Base-by-base conservation (phyloP, 2,888 invertebrate genomes). In the Xestia rhomboidea region DNA sequence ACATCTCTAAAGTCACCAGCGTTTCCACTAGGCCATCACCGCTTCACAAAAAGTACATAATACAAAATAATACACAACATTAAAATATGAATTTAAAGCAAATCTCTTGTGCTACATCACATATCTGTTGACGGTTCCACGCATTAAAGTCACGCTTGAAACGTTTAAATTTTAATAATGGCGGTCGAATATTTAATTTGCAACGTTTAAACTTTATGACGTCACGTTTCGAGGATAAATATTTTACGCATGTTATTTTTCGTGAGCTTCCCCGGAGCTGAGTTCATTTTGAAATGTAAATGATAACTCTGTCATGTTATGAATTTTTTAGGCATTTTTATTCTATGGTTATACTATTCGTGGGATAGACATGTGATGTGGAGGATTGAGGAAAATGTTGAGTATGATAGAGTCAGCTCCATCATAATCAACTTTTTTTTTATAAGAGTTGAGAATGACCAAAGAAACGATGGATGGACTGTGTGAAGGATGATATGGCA, bases 171-270 rank as follows among this genome's bases (percentile, higher is more conserved):
- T 83, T 76, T 82, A 85, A 87, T 82, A 78, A 83, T 71, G 64
- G 66, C 77, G 77, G 80, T 75, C 68, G 75, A 80, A 83, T 80
- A 78, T 86, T 87, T 78, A 87, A 86, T 87, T 80, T 82, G 72
- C 64, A 77, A 64, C 73, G 75, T 78, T 82, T 78, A 75, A 78
- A 83, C 75, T 78, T 86, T 86, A 87, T 83, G 73, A 77, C 73
- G 75, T 87, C 88, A 85, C 88, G 88, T 87, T 83, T 79, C 57
- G 63, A 62, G n/a, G 38, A 76, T 85, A 76, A 83, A 83, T 85
- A 83, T 86, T 80, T 78, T 62, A 76, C 66, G 73, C 71, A 60
- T 73, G 51, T 54, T 77, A 54, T 81, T 81, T 85, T 81, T 81
- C 66, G 72, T 72, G 72, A 46, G 83, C 7, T 70, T 46, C 18